Base-by-base conservation (phyloP, 2,888 invertebrate species). In the Halocaridina rubra region DNA sequence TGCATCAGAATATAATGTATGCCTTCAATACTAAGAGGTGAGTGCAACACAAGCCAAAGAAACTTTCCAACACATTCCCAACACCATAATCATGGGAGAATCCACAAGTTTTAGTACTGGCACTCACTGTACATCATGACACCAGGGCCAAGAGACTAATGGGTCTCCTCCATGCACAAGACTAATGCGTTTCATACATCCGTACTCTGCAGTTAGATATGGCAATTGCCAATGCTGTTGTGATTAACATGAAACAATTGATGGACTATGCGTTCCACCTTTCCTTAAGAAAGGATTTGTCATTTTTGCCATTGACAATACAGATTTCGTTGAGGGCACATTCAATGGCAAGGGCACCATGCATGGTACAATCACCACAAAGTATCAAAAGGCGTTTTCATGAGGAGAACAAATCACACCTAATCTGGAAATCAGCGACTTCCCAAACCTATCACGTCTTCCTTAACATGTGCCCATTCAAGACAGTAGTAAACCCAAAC, bases 271-370 rank as follows among this genome's bases (percentile, higher is more conserved):
- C 59, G 74, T 84, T 19, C 59, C 85, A 84, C 72, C 74, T 39
- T 39, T 39, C 39, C 39, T 39, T 19, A 84, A 84, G 30, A 30
- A 69, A 24, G 29, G 81, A n/a, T 84, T 84, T 84, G 84, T 82
- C n/a, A 69, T 82, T 64, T 82, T 81, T 53, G 78, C 81, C 13
- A 24, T 82, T 27, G 74, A 75, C 93, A 92, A 89, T 93, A 93
- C 91, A 91, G 90, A 74, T 79, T 82, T 59, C 61, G 29, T 33
- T 10, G 72, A 33, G 33, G 72, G 33, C 39, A 39, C 39, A 39
- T 8, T 39, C 13, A 13, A 39, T 39, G 13, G 39, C 39, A 39
- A 39, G 13, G 39, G 39, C 39, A 39, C 39, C 7, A 13, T 39
- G 39, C 39, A 39, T 13, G 39, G 39, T n/a, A 61, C n/a, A 8